Evolutionary conservation across 1,140 invertebrate genomes (phyloP).

Genomic region (Eueides isabella): DNA sequence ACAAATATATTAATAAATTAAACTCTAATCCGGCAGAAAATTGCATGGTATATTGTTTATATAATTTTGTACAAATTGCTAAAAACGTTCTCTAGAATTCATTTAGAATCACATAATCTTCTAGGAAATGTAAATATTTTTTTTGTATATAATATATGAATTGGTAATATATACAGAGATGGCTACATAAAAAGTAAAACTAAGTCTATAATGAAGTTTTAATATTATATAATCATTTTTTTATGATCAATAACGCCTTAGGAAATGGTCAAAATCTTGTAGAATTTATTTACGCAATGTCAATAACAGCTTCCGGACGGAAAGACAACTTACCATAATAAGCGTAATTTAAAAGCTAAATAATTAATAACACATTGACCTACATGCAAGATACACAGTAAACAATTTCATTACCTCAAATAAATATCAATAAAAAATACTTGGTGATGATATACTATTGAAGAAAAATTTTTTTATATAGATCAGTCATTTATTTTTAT

Average conservation of each 20-base stretch:
- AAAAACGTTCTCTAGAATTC: too few relatives aligned
- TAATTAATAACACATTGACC: conserved; percentile 22
- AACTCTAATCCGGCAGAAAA: too few relatives aligned
- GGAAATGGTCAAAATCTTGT: not conserved
- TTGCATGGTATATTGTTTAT: too few relatives aligned
- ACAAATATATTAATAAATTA: too few relatives aligned
- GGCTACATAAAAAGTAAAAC: not conserved
- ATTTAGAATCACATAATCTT: too few relatives aligned
- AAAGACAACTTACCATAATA: conserved; percentile 5
- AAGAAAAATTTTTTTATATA: not conserved
- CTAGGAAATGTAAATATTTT: too few relatives aligned
- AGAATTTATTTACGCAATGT: conserved; percentile 29
- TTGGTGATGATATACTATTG: too few relatives aligned
- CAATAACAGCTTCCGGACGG: conserved; percentile 22
- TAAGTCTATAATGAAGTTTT: not conserved
- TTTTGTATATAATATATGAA: too few relatives aligned
- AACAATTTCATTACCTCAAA: not conserved
- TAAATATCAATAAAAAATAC: not conserved
- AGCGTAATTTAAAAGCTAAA: conserved; percentile 4
- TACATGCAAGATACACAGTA: conserved; percentile 8
- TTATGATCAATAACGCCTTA: not conserved
- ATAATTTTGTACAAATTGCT: too few relatives aligned
- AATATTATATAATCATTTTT: not conserved
- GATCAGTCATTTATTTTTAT: not conserved
- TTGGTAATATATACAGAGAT: not conserved